Evolutionary conservation across 1,140 invertebrate genomes (phyloP), one percentile per base, ranked within the genome.

Genomic region (Ceratosolen fusciceps): DNA sequence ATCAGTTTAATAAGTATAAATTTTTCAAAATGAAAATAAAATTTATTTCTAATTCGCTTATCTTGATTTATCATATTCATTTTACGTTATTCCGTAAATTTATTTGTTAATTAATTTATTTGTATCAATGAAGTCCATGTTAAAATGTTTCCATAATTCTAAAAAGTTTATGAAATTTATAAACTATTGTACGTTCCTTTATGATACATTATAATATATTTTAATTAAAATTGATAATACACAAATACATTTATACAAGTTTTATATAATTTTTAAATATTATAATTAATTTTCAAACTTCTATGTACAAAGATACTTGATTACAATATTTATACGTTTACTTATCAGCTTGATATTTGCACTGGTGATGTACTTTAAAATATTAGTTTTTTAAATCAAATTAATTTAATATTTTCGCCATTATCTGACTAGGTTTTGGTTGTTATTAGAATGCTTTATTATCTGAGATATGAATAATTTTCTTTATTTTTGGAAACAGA

Each of bases 291-390:
- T 82, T 79, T 82, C 77, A 85, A 82, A 82, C 82, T 83, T 83
- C 76, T 85, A 86, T 87, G 78, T 85, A 85, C 84, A 87, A 83
- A 83, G 79, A 82, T 81, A 54, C 39, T 84, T 81, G 79, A 83
- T 74, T 78, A 75, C 74, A 62, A 24, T 77, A 26, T 77, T 58
- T 52, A 58, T 62, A 29, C 8, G 21, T 78, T 54, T 39, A 24
- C 39, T 65, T 72, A 54, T 26, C 29, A 37, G 68, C 29, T 52
- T 65, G 24, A 39, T 58, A 21, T 1, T 12, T 76, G n/a, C n/a
- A n/a, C n/a, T n/a, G n/a, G n/a, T n/a, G n/a, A n/a, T n/a, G n/a
- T n/a, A n/a, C n/a, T n/a, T n/a, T 31, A 52, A 56, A n/a, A 39
- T 71, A 71, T 43, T 31, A 37, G 10, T 60, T 14, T 72, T 49